Base-by-base conservation (phyloP, 1,140 invertebrate species). In the Procambarus virginalis region DNA sequence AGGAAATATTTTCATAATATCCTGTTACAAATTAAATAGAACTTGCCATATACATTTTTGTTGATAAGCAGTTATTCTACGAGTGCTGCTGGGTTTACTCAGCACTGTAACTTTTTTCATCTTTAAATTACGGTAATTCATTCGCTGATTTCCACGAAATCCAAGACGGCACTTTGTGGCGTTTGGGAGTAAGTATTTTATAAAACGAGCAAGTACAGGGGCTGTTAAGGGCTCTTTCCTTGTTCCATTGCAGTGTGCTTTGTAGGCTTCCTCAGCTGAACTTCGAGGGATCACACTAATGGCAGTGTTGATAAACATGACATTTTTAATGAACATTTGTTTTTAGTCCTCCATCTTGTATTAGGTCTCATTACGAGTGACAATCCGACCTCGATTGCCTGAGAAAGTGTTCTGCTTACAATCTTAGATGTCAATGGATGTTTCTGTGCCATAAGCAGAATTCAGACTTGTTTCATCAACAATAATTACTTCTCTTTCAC, bases 381-480 rank as follows among this genome's bases (percentile, higher is more conserved):
- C 68, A 73, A 34, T 73, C 68, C n/a, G 4, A 34, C 8, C n/a
- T 34, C n/a, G 22, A 22, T 8, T 73, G 20, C 20, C 68, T 22
- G 2, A 10, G 34, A 34, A 2, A 34, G 8, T 10, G 10, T 34
- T 34, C 10, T 34, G 68, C n/a, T 73, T 22, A 9, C 10, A 3
- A 34, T 34, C 68, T 34, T 22, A 6, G 34, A 10, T 10, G 4
- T 8, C n/a, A 34, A n/a, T 73, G 8, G 68, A n/a, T 34, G 5
- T 73, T 73, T 34, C 22, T 20, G 8, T 10, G 10, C 34, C 68
- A 73, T 6, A 73, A 34, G 68, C 2, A 34, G 22, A 73, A 34
- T 20, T 95, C 22, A 6, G 6, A 34, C 68, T 5, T 73, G 68
- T 73, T 34, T 73, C 68, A 3, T 34, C 68, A 34, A 34, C 22